Evolutionary conservation across 2,113 vertebrate species (phyloP), one percentile per base, ranked within the genome.

Genomic region (Aphelocoma coerulescens): DNA sequence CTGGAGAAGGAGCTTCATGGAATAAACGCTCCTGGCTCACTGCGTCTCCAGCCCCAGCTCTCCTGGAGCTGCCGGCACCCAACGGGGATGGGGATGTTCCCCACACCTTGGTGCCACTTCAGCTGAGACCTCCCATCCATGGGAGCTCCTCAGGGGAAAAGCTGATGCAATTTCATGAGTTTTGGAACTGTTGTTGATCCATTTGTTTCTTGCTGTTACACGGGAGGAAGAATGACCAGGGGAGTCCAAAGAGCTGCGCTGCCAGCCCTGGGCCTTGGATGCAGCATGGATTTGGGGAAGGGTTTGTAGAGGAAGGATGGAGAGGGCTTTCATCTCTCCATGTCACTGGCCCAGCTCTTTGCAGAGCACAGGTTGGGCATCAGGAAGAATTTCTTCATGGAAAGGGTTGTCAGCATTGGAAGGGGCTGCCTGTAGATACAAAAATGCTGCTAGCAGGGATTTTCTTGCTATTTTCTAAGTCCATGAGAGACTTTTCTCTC

Each of bases 161-260:
- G 59, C 1, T 37, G 72, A 58, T 59, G 55, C 24, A 4, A 13
- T 48, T 52, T 48, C 33, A 59, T 2, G 61, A 88, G 52, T 1
- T 1, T 30, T 11, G 18, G 37, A 81, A 13, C 19, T 46, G 39
- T 5, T 52, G 58, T 13, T 43, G 48, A 41, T 65, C 72, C 0
- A 0, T 26, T 26, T 0, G 0, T 27, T 46, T 49, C 52, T 69
- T 0, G 0, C 61, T 66, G 33, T 43, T 52, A n/a, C 84, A 37
- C 0, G 7, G 37, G 41, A 85, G 32, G 43, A 32, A 37, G 6
- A 67, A 28, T 48, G 19, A 18, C 17, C 1, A 0, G 12, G 20
- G 9, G 32, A 69, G 30, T 21, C 49, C 49, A 30, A 20, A 35
- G 32, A 54, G 52, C 16, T n/a, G 39, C 39, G 23, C 23, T 35